Evolutionary conservation across 2,113 vertebrate species (phyloP).

Genomic region (Tachysurus fulvidraco): DNA sequence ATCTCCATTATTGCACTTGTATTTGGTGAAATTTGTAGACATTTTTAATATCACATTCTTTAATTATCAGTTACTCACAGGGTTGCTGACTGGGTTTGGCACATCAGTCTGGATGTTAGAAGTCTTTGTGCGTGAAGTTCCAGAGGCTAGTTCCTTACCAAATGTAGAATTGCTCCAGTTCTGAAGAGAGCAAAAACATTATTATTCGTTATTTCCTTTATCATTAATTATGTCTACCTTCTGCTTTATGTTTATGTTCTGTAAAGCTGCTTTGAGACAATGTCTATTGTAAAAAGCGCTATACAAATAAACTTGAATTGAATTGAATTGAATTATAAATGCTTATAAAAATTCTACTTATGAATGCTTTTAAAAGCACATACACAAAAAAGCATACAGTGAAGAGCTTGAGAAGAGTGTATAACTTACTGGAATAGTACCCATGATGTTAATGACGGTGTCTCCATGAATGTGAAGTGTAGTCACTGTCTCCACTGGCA

Average conservation of each 20-base stretch:
- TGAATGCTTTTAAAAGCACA: background rate
- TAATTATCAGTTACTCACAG: background rate
- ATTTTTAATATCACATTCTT: background rate
- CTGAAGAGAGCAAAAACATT: background rate
- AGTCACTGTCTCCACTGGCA: background rate
- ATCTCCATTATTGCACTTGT: background rate
- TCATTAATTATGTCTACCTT: too few relatives aligned
- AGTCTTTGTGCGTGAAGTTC: background rate
- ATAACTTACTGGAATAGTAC: constrained; percentile 9
- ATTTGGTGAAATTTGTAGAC: background rate
- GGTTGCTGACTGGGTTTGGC: background rate
- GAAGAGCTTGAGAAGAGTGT: background rate
- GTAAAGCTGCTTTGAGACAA: too few relatives aligned
- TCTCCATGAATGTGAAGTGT: background rate
- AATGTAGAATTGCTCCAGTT: constrained; percentile 3
- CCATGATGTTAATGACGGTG: background rate
- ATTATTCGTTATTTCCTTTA: too few relatives aligned
- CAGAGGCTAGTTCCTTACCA: background rate
- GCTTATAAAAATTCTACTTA: background rate
- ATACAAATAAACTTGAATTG: too few relatives aligned
- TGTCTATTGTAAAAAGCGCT: too few relatives aligned
- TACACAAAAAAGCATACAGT: too few relatives aligned
- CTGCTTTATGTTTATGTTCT: too few relatives aligned
- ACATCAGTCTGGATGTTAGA: background rate
- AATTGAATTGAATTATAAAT: too few relatives aligned